phyloP scores from a whole-genome alignment of 2,113 vertebrate species.

The Typhlomys cinereus region DNA sequence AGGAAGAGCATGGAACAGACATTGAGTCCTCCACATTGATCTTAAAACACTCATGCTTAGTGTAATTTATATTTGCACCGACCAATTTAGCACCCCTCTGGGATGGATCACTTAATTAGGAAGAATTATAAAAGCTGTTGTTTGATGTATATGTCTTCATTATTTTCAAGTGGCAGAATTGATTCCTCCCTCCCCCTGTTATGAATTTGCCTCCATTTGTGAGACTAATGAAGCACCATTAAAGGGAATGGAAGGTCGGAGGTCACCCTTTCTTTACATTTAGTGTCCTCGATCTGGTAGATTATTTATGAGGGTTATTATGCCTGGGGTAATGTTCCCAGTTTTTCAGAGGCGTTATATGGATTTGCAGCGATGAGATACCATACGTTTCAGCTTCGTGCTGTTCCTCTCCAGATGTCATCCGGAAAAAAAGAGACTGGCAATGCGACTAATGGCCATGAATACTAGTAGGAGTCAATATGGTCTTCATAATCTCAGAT shows the following conservation, averaged over 20 bases:
- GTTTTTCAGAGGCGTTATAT: conserved; percentile 60
- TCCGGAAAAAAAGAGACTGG: conserved; percentile 27
- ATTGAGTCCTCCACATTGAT: conserved; percentile 61
- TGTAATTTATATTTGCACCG: conserved; percentile 66
- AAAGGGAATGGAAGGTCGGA: conserved; percentile 72
- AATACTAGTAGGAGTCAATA: neutral
- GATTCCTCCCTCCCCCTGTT: conserved; percentile 68
- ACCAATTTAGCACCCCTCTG: conserved; percentile 65
- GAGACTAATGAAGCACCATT: conserved; percentile 67
- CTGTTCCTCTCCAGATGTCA: conserved; percentile 60
- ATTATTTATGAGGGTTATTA: conserved; percentile 75
- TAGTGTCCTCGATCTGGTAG: conserved; percentile 71
- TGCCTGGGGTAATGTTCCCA: conserved; percentile 55
- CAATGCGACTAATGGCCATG: neutral
- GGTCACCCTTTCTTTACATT: conserved; percentile 74
- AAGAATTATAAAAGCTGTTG: conserved; percentile 83
- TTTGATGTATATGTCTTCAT: conserved; percentile 85
- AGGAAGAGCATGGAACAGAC: neutral
- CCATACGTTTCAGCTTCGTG: conserved; percentile 1
- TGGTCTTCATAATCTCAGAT: neutral
- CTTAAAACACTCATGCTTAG: conserved; percentile 64
- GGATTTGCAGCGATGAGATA: conserved; percentile 51
- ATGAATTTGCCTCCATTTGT: conserved; percentile 77
- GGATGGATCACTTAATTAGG: conserved; percentile 82
- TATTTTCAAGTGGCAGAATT: conserved; percentile 80